A percentile compares a stretch with the other conserved stretches of the same genome.
These are phyloP conservation scores for Notarius lentiginosus DNA, from an alignment of 2,113 vertebrate species.

Conservation along the genomic window DNA sequence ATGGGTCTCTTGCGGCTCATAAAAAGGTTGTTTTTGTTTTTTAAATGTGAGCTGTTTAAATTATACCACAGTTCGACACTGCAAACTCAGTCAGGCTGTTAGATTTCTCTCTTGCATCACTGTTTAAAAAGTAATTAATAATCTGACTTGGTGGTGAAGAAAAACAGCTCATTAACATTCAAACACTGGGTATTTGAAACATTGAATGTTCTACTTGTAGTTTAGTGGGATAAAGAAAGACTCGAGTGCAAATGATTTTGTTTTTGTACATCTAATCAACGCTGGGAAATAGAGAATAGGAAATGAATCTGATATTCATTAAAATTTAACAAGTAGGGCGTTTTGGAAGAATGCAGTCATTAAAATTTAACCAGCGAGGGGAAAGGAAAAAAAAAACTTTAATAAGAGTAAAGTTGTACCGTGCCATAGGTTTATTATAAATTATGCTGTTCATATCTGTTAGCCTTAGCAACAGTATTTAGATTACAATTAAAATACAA, in stretches of 20 bases:
- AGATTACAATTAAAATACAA: neutral
- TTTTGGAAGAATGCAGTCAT: constrained; percentile 20
- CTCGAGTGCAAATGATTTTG: neutral
- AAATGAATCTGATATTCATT: neutral
- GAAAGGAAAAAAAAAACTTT: neutral
- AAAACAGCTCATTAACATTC: neutral
- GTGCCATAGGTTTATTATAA: neutral
- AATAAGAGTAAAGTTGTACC: neutral
- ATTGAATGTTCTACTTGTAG: neutral
- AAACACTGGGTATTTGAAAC: neutral
- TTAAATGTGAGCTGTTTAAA: neutral
- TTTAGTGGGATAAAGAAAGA: neutral
- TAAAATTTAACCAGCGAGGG: neutral
- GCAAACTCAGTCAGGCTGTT: neutral
- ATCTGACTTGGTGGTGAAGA: neutral
- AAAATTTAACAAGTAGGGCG: neutral
- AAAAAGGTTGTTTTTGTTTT: neutral
- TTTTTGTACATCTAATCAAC: constrained; percentile 9
- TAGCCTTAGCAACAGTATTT: neutral
- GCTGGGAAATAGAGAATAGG: neutral
- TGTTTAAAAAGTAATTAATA: constrained; percentile 6
- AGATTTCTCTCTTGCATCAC: neutral
- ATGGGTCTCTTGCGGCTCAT: neutral
- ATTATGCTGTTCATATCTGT: neutral
- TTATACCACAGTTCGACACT: neutral